A percentile compares a stretch with the other conserved stretches of the same genome.
Evolutionary conservation across 2,888 invertebrate species (phyloP).

Genomic region (Cheilosia scutellata): DNA sequence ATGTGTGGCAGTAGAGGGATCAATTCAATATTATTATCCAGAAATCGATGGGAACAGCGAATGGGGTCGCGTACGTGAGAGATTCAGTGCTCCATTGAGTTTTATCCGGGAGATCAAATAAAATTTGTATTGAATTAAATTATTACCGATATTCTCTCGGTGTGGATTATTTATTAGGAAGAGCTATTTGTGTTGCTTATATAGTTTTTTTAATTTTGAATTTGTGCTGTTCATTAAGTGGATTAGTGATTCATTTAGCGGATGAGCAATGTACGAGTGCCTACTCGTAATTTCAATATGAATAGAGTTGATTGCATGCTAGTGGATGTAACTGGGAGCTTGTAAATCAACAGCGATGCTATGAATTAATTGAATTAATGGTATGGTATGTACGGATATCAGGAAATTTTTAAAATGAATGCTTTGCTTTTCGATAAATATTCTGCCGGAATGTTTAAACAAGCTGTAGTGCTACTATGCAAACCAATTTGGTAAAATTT

Average conservation of each 20-base stretch:
- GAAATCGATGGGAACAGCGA: conserved; percentile 31
- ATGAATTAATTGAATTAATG: background rate
- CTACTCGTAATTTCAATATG: background rate
- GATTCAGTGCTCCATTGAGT: conserved; percentile 31
- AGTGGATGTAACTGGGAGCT: conserved; percentile 5
- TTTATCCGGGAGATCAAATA: conserved; percentile 57
- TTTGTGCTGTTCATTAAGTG: conserved; percentile 3
- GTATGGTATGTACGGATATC: background rate
- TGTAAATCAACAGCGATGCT: background rate
- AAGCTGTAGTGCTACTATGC: too few species aligned
- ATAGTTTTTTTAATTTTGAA: background rate
- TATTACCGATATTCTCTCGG: conserved; percentile 49
- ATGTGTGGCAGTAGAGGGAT: conserved; percentile 29
- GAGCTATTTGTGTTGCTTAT: conserved; percentile 17
- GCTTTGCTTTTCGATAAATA: too few species aligned
- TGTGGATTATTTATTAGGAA: conserved; percentile 63
- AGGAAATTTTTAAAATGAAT: background rate
- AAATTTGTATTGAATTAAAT: conserved; percentile 72
- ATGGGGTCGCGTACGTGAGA: conserved; percentile 52
- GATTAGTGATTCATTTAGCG: background rate
- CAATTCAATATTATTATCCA: conserved; percentile 73
- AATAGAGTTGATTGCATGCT: background rate
- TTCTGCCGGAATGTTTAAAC: too few species aligned
- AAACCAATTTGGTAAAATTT: too few species aligned
- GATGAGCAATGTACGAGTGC: background rate